These are phyloP conservation scores for Lepetodrilus schrolli DNA, from an alignment of 2,888 invertebrate species.

Conservation along the genomic window DNA sequence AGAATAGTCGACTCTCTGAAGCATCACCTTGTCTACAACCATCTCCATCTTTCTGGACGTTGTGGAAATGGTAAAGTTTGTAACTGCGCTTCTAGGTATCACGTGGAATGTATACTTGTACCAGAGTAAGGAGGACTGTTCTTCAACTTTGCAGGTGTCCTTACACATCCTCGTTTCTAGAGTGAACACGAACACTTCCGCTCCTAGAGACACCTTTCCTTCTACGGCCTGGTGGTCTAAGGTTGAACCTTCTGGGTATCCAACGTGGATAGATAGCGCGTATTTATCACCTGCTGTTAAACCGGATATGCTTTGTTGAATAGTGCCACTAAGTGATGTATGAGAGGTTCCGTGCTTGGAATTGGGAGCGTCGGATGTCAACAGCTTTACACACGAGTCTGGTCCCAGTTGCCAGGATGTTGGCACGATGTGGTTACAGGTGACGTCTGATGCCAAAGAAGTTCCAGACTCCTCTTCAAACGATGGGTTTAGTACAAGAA, in stretches of 20 bases:
- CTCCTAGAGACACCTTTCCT: conserved; percentile 37
- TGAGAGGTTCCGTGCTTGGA: not conserved
- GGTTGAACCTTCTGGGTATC: conserved; percentile 29
- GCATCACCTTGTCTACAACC: conserved; percentile 17
- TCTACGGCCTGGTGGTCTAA: conserved; percentile 30
- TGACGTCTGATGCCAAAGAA: not conserved
- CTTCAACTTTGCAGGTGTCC: conserved; percentile 32
- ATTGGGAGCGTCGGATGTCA: not conserved
- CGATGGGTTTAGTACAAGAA: not conserved
- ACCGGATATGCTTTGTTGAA: not conserved
- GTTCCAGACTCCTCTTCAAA: not conserved
- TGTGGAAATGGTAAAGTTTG: not conserved
- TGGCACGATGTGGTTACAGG: not conserved
- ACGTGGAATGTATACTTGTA: conserved; percentile 16
- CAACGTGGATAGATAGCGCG: conserved; percentile 22
- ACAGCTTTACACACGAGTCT: not conserved
- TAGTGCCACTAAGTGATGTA: not conserved
- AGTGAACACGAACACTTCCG: conserved; percentile 29
- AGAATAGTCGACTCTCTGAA: conserved; percentile 25
- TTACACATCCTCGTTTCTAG: conserved; percentile 35
- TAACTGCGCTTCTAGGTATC: not conserved
- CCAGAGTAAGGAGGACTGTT: conserved; percentile 35
- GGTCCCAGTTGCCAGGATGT: not conserved
- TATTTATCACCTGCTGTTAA: not conserved
- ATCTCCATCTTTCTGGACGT: conserved; percentile 15